phyloP scores from a whole-genome alignment of 2,113 vertebrate genomes.

The Stigmatopora nigra region DNA sequence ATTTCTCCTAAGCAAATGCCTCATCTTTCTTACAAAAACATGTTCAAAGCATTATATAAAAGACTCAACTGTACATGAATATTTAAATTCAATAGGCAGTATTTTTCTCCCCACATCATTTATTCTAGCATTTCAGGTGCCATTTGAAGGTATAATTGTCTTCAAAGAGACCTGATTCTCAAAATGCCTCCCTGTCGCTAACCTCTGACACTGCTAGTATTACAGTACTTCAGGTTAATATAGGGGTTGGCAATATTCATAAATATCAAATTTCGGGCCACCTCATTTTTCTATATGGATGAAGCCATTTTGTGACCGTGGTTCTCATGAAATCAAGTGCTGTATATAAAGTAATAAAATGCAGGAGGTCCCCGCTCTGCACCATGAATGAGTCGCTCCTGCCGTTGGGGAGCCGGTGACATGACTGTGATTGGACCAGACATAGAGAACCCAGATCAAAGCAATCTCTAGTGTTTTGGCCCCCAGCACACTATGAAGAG shows the following conservation, averaged over 20 bases:
- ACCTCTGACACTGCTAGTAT: conserved; percentile 8
- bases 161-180: conserved; percentile 9
- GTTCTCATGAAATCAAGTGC: conserved; percentile 56
- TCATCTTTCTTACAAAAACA: background rate
- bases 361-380: conserved; percentile 63
- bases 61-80: conserved; percentile 18
- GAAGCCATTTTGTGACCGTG: conserved; percentile 63
- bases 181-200: conserved; percentile 6
- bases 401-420: conserved; percentile 71
- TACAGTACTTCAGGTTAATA: background rate
- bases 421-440: conserved; percentile 78
- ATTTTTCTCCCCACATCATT: background rate
- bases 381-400: conserved; percentile 69
- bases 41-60: conserved; percentile 13
- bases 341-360: conserved; percentile 40
- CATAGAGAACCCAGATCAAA: conserved; percentile 77
- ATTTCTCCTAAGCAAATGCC: background rate
- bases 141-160: conserved; percentile 6
- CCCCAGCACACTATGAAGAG: conserved; percentile 67
- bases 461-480: conserved; percentile 78
- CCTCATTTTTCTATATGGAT: conserved; percentile 35
- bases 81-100: conserved; percentile 10
- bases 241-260: conserved; percentile 4
- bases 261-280: conserved; percentile 11
- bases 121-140: background rate